Evolutionary conservation across 2,888 invertebrate species (phyloP).

Genomic region (Sisyra nigra): DNA sequence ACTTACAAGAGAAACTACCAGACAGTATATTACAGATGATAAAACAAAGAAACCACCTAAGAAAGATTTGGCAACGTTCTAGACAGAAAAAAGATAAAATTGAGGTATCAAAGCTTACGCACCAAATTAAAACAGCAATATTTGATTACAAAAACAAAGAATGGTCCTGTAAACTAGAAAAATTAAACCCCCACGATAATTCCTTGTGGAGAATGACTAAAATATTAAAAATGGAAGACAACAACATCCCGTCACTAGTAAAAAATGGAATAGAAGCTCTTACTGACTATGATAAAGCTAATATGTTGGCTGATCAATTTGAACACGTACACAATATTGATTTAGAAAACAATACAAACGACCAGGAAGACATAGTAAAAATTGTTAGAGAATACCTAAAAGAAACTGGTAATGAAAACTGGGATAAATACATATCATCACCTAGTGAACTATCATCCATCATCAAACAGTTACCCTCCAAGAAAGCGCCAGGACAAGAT

Average conservation of each 20-base stretch:
- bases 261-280: neutral
- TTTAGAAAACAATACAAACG: neutral
- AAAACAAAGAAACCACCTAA: neutral
- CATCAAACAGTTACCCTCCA: constrained; percentile 10
- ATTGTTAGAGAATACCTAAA: neutral
- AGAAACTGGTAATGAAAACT: neutral
- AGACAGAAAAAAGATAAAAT: neutral
- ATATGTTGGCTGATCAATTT: neutral
- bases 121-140: neutral
- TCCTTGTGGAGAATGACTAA: constrained; percentile 5
- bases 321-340: neutral
- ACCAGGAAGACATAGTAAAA: neutral
- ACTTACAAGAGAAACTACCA: constrained; percentile 2
- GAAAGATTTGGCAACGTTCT: neutral
- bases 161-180: constrained; percentile 10
- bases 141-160: constrained; percentile 7
- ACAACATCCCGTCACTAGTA: neutral
- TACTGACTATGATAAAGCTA: neutral
- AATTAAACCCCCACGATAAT: constrained; percentile 10
- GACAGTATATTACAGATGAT: neutral
- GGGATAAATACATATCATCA: neutral
- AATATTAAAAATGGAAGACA: constrained; percentile 3
- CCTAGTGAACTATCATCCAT: constrained; percentile 10
- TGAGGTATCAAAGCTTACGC: neutral
- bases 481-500: constrained; percentile 13